These are phyloP conservation scores for Galeopterus variegatus DNA, from an alignment of 2,113 vertebrate species.

Conservation along the genomic window DNA sequence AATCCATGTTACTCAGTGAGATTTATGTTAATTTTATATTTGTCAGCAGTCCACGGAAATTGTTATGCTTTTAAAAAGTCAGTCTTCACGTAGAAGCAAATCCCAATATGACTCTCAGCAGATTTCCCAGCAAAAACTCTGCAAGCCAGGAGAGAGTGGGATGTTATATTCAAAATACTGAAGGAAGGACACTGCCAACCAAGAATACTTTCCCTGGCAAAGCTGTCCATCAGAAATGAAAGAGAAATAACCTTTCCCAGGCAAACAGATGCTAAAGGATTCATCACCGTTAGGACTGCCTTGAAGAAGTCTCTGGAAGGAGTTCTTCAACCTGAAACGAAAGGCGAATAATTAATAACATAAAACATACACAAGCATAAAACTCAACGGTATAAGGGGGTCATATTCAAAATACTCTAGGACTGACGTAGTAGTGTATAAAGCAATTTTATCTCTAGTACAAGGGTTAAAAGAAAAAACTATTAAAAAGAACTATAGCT, in stretches of 20 bases:
- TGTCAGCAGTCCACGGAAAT: neutral
- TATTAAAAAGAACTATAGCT: neutral
- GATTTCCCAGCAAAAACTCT: neutral
- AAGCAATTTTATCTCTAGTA: neutral
- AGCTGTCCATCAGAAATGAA: neutral
- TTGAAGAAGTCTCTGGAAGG: neutral
- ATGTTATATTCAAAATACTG: neutral
- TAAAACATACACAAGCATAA: neutral
- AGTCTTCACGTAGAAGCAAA: neutral
- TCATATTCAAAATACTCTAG: neutral
- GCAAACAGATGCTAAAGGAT: neutral
- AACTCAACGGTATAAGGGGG: neutral
- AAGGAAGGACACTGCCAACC: neutral
- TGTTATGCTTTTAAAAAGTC: neutral
- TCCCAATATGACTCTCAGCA: neutral
- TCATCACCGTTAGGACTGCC: neutral
- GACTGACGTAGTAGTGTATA: neutral
- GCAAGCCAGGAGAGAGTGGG: neutral
- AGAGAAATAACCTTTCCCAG: neutral
- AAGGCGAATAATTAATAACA: neutral
- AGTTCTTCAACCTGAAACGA: neutral
- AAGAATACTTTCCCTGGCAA: neutral
- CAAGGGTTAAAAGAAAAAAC: neutral
- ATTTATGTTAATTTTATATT: neutral
- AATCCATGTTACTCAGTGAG: neutral